Conservation (phyloP, 1,140 invertebrate genomes). For the Drosophila obscura region DNA sequence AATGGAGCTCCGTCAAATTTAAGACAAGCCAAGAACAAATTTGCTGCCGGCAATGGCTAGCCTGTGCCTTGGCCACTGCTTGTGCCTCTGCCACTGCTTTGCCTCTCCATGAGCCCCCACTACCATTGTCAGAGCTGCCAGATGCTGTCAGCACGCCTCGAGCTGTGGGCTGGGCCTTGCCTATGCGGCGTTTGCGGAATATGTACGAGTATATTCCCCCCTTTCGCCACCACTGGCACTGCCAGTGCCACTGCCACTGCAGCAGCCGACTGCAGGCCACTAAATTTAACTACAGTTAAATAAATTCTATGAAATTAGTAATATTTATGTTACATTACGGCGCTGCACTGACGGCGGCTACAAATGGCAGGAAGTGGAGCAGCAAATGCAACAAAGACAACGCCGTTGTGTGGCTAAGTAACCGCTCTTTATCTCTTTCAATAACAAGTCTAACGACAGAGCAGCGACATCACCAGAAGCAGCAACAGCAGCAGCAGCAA, state of each 20-base stretch:
- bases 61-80: background rate
- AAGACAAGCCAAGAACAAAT: conserved; percentile 69
- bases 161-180: conserved; percentile 49
- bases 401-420: conserved; percentile 74
- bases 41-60: conserved; percentile 44
- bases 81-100: background rate
- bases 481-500: conserved; percentile 18
- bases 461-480: conserved; percentile 34
- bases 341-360: conserved; percentile 56
- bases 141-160: conserved; percentile 70
- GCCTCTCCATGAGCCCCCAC: conserved; percentile 15
- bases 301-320: conserved; percentile 79
- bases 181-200: conserved; percentile 71
- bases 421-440: conserved; percentile 79
- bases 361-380: conserved; percentile 50
- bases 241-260: conserved; percentile 12
- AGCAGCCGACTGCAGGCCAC: conserved; percentile 57
- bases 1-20: conserved; percentile 58
- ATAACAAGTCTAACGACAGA: conserved; percentile 75
- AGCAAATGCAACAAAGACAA: conserved; percentile 42
- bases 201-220: conserved; percentile 5
- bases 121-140: conserved; percentile 24
- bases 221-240: background rate
- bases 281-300: conserved; percentile 78
- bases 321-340: conserved; percentile 76